Conservation (phyloP, 2,797 vertebrate genomes). For the Platyrinchus mystaceus region DNA sequence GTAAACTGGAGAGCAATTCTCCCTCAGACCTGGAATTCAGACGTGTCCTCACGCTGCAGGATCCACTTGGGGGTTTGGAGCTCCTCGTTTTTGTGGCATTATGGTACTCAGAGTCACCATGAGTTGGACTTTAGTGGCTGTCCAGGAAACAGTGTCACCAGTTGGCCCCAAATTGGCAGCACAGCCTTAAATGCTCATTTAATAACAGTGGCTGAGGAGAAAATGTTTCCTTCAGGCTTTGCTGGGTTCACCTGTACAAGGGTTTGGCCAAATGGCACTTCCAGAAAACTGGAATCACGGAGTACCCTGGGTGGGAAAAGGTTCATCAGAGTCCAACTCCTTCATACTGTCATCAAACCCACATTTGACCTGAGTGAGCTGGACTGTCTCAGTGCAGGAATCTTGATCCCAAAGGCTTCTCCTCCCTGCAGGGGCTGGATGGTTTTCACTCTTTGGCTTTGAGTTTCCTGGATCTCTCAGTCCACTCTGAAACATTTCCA, state of each 20-base stretch:
- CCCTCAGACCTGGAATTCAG: not conserved
- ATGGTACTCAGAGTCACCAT: fast-evolving
- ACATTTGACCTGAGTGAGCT: not conserved
- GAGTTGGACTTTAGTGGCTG: not conserved
- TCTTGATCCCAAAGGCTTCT: not conserved
- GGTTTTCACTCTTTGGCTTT: not conserved
- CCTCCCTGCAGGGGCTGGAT: not conserved
- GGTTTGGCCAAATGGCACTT: not conserved
- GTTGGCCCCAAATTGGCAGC: not conserved
- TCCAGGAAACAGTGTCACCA: fast-evolving
- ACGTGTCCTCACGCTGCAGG: fast-evolving
- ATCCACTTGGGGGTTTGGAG: fast-evolving
- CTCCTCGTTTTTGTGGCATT: not conserved
- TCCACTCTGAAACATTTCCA: not conserved
- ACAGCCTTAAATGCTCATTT: not conserved
- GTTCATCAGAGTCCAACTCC: not conserved
- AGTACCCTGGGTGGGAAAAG: not conserved
- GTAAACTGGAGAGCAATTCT: not conserved
- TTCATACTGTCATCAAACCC: not conserved
- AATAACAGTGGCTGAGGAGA: not conserved
- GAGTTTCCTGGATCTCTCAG: not conserved
- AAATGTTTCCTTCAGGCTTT: not conserved
- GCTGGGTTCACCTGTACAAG: fast-evolving
- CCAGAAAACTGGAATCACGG: not conserved
- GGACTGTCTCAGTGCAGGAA: no score